Conservation (phyloP, 2,888 invertebrate species). For the Campoplex capitator region DNA sequence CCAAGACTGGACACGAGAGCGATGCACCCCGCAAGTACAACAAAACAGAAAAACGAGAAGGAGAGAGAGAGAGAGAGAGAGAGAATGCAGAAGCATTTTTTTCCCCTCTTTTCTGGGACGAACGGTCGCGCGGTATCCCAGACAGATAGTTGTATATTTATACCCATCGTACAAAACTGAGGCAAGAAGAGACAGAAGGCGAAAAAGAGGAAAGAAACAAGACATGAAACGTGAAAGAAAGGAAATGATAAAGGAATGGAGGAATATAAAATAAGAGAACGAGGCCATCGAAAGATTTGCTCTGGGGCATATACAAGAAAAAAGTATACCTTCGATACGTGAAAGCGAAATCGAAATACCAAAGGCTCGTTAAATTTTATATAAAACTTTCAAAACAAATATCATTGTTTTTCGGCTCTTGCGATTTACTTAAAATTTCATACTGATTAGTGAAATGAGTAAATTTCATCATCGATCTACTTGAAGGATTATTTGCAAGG, state of each 20-base stretch:
- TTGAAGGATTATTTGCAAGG: too few species aligned
- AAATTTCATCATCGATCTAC: too few species aligned
- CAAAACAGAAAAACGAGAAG: constrained; percentile 20
- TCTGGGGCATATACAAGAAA: constrained; percentile 3
- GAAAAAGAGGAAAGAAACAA: constrained; percentile 8
- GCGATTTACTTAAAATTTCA: background rate
- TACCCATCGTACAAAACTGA: constrained; percentile 42
- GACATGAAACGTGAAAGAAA: constrained; percentile 33
- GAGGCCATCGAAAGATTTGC: constrained; percentile 37
- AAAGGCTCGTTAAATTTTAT: constrained; percentile 28
- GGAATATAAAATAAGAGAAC: constrained; percentile 14
- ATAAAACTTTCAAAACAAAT: constrained; percentile 43
- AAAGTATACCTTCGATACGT: constrained; percentile 33
- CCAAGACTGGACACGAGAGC: constrained; percentile 25
- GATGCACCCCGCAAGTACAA: constrained; percentile 30
- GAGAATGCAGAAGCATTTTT: constrained; percentile 52
- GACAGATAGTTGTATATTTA: constrained; percentile 64
- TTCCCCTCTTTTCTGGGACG: constrained; percentile 43
- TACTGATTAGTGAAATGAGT: too few species aligned
- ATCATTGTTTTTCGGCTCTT: background rate
- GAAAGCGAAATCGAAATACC: constrained; percentile 46
- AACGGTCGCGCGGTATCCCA: constrained; percentile 58
- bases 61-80: constrained; percentile 12
- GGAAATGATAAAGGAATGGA: constrained; percentile 23
- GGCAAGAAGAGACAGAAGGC: constrained; percentile 13